Evolutionary conservation across 2,797 vertebrate species (phyloP).

Genomic region (Galagoides demidoff): DNA sequence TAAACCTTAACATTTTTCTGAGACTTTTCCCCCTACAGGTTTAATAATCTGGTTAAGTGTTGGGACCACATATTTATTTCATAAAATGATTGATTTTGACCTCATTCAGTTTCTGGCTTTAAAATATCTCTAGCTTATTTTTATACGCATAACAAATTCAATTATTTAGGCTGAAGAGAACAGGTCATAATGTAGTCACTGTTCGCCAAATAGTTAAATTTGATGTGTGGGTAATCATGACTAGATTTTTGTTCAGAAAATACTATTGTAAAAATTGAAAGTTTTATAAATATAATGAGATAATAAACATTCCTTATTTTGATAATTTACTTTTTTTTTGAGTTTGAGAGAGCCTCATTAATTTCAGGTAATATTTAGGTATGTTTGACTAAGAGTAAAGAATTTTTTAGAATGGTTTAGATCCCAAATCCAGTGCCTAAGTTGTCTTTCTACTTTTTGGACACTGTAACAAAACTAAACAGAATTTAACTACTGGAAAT

Average conservation of each 20-base stretch:
- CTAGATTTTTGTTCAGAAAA: constrained; percentile 51
- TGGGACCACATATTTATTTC: neutral
- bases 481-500: neutral
- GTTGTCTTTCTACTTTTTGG: neutral
- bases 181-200: neutral
- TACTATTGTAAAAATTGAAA: constrained; percentile 22
- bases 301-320: constrained; percentile 2
- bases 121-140: constrained; percentile 35
- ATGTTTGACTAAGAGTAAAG: neutral
- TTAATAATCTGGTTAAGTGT: constrained; percentile 41
- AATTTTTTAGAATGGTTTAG: neutral
- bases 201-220: constrained; percentile 37
- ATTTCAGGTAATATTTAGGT: constrained; percentile 8
- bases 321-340: neutral
- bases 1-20: neutral
- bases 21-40: neutral
- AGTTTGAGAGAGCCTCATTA: neutral
- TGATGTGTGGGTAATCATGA: neutral
- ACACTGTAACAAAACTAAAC: constrained; percentile 56
- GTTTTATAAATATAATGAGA: neutral
- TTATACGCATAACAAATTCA: constrained; percentile 31
- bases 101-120: constrained; percentile 34
- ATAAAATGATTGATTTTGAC: constrained; percentile 34
- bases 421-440: constrained; percentile 10
- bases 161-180: constrained; percentile 23